These are phyloP conservation scores for Ranitomeya imitator DNA, from an alignment of 2,113 vertebrate species.

Conservation along the genomic window DNA sequence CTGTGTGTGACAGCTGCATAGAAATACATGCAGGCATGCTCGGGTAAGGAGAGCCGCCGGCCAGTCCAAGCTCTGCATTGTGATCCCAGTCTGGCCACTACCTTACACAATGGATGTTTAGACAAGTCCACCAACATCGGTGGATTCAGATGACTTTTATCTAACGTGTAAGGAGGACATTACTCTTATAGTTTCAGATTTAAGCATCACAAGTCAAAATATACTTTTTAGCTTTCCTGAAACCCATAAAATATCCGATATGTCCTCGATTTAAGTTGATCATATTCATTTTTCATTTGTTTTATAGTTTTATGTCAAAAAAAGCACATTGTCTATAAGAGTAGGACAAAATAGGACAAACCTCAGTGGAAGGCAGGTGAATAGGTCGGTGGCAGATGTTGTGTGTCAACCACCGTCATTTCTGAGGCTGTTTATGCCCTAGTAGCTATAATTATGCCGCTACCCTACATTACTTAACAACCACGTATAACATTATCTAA, in stretches of 20 bases:
- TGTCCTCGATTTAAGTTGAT: background rate
- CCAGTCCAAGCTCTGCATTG: no score
- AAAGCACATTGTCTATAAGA: background rate
- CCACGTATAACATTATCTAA: conserved; percentile 8
- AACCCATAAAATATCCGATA: background rate
- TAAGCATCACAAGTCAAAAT: background rate
- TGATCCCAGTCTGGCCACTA: no score
- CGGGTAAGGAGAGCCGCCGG: no score
- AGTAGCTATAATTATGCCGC: background rate
- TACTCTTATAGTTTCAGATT: no score
- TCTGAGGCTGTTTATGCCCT: background rate
- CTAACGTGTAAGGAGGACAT: no score
- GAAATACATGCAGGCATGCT: no score
- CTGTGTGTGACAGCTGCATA: no score
- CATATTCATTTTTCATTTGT: background rate
- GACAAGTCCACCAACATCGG: no score
- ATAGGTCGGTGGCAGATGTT: background rate
- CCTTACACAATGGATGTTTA: no score
- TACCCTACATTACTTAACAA: conserved; percentile 8
- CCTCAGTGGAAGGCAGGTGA: conserved; percentile 24
- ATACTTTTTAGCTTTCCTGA: no score
- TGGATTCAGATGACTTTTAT: no score
- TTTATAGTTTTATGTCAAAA: background rate
- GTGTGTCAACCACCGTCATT: background rate
- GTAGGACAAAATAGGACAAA: conserved; percentile 18